phyloP scores from a whole-genome alignment of 2,888 invertebrate species.

The Girardia tigrina region DNA sequence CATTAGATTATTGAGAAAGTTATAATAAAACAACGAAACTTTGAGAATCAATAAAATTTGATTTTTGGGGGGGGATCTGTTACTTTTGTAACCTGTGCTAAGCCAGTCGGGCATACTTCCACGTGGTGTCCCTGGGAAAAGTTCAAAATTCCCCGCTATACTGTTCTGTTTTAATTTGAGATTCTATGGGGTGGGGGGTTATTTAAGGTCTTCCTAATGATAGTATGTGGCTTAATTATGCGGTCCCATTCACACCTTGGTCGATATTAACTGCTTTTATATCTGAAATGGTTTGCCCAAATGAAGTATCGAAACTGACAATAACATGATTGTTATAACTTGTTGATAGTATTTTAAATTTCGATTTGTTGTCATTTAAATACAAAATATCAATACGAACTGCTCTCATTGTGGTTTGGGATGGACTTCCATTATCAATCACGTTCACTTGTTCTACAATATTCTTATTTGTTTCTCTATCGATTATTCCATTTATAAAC shows the following conservation, averaged over 20 bases:
- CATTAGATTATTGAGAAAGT: too few species aligned
- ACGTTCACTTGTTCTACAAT: background rate
- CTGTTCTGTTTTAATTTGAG: too few species aligned
- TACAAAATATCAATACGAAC: background rate
- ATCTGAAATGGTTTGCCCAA: background rate
- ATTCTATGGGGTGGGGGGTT: too few species aligned
- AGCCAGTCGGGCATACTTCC: too few species aligned
- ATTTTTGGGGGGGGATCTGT: too few species aligned
- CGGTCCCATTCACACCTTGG: conserved; percentile 1
- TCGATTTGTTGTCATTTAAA: conserved; percentile 17
- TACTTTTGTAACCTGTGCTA: too few species aligned
- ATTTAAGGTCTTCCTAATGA: too few species aligned
- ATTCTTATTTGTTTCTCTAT: background rate
- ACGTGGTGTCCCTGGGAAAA: too few species aligned
- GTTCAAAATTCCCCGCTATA: too few species aligned
- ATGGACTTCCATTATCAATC: background rate
- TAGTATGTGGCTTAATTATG: too few species aligned
- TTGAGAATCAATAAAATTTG: too few species aligned
- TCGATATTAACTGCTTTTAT: background rate
- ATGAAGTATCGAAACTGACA: background rate
- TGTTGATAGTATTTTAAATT: background rate
- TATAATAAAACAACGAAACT: too few species aligned
- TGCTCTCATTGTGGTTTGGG: background rate
- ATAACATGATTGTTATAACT: background rate
- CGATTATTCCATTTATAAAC: background rate